Evolutionary conservation across 2,113 vertebrate species (phyloP).

Genomic region (Indri indri): DNA sequence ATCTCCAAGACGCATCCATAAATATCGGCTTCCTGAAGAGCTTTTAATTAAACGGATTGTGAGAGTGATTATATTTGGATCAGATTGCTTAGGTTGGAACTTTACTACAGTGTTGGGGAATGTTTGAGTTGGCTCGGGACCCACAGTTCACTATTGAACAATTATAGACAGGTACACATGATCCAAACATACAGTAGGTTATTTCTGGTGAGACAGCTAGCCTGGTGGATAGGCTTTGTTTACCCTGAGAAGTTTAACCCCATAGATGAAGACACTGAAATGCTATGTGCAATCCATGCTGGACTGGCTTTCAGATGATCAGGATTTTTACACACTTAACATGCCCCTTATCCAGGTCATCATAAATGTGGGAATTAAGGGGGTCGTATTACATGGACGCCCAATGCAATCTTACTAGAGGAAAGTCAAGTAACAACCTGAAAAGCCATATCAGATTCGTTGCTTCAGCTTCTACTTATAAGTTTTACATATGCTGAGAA

Average conservation of each 20-base stretch:
- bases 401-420: background rate
- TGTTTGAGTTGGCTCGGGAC: background rate
- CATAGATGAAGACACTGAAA: background rate
- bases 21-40: background rate
- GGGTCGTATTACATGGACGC: background rate
- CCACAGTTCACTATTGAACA: background rate
- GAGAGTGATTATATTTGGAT: background rate
- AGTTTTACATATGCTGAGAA: background rate
- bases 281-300: background rate
- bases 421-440: background rate
- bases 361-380: background rate
- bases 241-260: background rate
- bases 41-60: background rate
- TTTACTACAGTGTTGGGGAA: background rate
- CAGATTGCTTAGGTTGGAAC: background rate
- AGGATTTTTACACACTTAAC: background rate
- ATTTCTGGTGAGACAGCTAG: background rate
- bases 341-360: background rate
- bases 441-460: background rate
- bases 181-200: background rate
- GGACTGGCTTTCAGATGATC: background rate
- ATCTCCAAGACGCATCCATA: background rate
- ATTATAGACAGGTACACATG: background rate
- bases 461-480: background rate
- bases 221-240: background rate